Percentiles rank a stretch among this genome's conserved stretches.
Evolutionary conservation across 2,113 vertebrate species (phyloP).

Genomic region (Nettapus auritus): DNA sequence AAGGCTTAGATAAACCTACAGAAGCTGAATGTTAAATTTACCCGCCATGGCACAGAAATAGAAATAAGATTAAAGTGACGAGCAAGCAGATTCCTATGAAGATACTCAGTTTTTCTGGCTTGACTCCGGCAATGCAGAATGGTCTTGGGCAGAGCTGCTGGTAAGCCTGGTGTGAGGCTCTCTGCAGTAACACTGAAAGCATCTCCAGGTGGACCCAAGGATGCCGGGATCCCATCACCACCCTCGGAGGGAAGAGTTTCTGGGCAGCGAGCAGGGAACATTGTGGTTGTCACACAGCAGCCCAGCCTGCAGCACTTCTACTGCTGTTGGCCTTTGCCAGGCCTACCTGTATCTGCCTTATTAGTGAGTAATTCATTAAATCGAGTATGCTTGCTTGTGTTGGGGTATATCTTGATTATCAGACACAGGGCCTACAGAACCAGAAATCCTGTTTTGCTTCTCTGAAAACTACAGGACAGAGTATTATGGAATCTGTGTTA

Average conservation of each 20-base stretch:
- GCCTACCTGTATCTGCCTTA: background rate
- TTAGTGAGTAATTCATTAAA: background rate
- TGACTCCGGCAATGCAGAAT: background rate
- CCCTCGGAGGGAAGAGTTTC: background rate
- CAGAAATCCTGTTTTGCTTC: background rate
- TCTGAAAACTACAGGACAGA: background rate
- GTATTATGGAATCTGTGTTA: background rate
- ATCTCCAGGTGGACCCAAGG: background rate
- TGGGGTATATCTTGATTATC: background rate
- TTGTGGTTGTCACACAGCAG: background rate
- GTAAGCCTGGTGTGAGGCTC: background rate
- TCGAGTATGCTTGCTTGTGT: background rate
- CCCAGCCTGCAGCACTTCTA: background rate
- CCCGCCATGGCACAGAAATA: background rate
- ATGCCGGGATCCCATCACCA: background rate
- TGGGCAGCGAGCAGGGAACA: background rate
- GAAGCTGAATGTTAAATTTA: background rate
- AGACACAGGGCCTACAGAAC: background rate
- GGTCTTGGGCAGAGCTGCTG: background rate
- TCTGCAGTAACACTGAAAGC: background rate
- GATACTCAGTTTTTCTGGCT: background rate
- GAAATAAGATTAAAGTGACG: background rate
- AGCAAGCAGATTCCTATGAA: background rate
- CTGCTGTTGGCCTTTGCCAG: background rate
- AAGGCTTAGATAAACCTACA: background rate